Conservation (phyloP, 2,888 invertebrate species). For the Cephus sareptanus region DNA sequence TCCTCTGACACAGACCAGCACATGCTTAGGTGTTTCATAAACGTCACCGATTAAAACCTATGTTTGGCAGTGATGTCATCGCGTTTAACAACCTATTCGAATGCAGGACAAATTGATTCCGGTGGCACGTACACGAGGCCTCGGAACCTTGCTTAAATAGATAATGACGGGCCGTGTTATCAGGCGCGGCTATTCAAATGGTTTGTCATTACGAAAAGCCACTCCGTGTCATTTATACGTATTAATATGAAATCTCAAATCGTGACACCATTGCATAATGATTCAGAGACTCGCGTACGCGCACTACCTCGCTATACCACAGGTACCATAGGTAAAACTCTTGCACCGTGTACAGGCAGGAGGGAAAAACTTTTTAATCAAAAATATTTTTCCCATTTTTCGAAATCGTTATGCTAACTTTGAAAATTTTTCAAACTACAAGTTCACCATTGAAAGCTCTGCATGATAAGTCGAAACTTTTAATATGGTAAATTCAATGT, state of each 20-base stretch:
- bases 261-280: background rate
- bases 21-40: background rate
- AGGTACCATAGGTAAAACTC: background rate
- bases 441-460: background rate
- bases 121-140: conserved; percentile 11
- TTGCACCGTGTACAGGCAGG: background rate
- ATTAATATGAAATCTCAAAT: background rate
- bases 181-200: background rate
- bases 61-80: conserved; percentile 41
- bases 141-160: conserved; percentile 30
- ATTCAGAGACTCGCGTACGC: background rate
- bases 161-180: background rate
- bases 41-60: conserved; percentile 6
- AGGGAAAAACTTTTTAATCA: background rate
- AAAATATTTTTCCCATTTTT: background rate
- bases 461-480: background rate
- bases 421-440: background rate
- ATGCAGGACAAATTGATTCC: conserved; percentile 41
- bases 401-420: background rate
- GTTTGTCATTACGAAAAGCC: background rate
- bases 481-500: background rate
- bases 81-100: conserved; percentile 25
- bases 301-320: background rate
- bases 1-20: background rate
- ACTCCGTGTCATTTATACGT: background rate